Conservation (phyloP, 2,888 invertebrate genomes). For the Eledone cirrhosa region DNA sequence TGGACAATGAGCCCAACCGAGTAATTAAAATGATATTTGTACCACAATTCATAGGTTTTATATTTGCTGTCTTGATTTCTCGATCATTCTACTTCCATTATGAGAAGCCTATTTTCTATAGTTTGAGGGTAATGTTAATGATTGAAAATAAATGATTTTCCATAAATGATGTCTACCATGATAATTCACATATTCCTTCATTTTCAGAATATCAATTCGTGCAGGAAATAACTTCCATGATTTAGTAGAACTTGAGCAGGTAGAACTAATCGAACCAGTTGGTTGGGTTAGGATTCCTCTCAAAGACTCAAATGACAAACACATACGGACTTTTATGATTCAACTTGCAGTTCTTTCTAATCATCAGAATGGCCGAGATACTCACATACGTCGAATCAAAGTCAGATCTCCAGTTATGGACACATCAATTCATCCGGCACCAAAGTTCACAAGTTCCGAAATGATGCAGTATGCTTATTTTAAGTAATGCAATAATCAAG, state of each 20-base stretch:
- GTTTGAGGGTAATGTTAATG: neutral
- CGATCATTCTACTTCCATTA: neutral
- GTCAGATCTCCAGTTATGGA: conserved; percentile 82
- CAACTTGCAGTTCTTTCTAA: conserved; percentile 78
- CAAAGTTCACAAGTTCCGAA: conserved; percentile 74
- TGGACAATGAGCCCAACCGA: no score
- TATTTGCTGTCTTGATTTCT: neutral
- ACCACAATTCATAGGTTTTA: neutral
- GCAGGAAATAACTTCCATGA: conserved; percentile 97
- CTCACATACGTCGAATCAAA: conserved; percentile 96
- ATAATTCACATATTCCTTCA: neutral
- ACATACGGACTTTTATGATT: conserved; percentile 86
- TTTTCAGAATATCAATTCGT: conserved; percentile 68
- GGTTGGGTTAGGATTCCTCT: conserved; percentile 96
- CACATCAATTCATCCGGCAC: conserved; percentile 67
- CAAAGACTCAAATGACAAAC: conserved; percentile 81
- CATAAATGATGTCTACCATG: neutral
- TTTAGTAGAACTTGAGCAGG: conserved; percentile 92
- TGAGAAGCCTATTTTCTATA: neutral
- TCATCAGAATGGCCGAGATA: conserved; percentile 98
- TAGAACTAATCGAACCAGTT: conserved; percentile 91
- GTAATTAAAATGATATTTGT: no score
- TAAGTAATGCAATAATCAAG: conserved; percentile 34
- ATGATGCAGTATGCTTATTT: conserved; percentile 46
- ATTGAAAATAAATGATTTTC: neutral